phyloP scores from a whole-genome alignment of 2,888 invertebrate genomes.

The Spisula solida region DNA sequence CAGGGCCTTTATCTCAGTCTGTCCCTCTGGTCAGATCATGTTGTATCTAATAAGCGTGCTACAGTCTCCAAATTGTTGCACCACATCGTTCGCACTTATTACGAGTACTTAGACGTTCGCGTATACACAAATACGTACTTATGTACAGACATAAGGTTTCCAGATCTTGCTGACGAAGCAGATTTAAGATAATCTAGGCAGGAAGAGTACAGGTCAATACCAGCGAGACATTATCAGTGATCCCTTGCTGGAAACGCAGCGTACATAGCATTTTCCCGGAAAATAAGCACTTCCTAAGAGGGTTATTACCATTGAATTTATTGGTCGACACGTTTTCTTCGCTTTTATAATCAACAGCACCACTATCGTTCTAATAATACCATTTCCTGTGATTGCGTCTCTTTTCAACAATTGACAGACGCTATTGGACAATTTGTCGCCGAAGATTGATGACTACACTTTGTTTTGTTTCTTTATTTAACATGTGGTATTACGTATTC shows the following conservation, averaged over 20 bases:
- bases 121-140: not conserved
- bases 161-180: not conserved
- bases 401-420: not conserved
- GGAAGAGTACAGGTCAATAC: not conserved
- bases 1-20: too few relatives aligned
- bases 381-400: not conserved
- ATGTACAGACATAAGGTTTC: not conserved
- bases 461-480: not conserved
- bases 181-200: not conserved
- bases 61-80: not conserved
- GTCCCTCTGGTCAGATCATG: too few relatives aligned
- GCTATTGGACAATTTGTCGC: constrained; percentile 13
- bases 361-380: not conserved
- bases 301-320: not conserved
- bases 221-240: not conserved
- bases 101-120: not conserved
- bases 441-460: not conserved
- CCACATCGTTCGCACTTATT: not conserved
- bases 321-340: not conserved
- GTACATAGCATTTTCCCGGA: not conserved
- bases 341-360: not conserved
- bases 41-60: too few relatives aligned
- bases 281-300: not conserved
- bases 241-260: not conserved
- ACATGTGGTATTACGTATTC: not conserved